Evolutionary conservation across 2,888 invertebrate species (phyloP).

Genomic region (Automeris io): DNA sequence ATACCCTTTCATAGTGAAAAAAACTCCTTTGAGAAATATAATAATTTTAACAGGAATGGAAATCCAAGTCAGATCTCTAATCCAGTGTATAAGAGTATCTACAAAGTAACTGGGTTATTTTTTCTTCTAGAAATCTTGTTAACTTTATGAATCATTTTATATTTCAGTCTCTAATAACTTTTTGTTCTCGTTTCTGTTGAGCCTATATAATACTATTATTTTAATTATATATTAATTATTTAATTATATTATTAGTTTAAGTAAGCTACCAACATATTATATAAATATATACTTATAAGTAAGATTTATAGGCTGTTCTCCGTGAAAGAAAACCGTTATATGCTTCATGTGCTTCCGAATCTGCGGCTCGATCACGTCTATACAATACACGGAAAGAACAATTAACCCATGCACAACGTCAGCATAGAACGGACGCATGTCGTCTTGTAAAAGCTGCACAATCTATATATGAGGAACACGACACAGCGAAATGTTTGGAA

Average conservation of each 20-base stretch:
- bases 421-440: slow-evolving; percentile 48
- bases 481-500: slow-evolving; percentile 56
- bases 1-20: no score
- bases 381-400: slow-evolving; percentile 45
- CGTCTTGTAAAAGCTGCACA: slow-evolving; percentile 45
- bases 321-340: slow-evolving; percentile 60
- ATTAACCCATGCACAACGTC: slow-evolving; percentile 42
- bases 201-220: slow-evolving; percentile 28
- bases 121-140: slow-evolving; percentile 10
- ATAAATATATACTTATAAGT: slow-evolving; percentile 8
- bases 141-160: slow-evolving; percentile 7
- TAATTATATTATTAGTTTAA: neutral
- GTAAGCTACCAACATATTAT: no score
- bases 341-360: slow-evolving; percentile 50
- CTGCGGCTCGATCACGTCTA: slow-evolving; percentile 44
- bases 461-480: slow-evolving; percentile 36
- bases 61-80: slow-evolving; percentile 15
- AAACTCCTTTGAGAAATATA: no score
- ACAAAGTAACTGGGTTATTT: slow-evolving; percentile 11
- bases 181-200: slow-evolving; percentile 20
- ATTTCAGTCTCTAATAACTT: slow-evolving; percentile 11
- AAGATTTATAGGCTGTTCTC: slow-evolving; percentile 41
- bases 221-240: slow-evolving; percentile 16
- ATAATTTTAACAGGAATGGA: slow-evolving; percentile 11
- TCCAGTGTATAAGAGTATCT: slow-evolving; percentile 18